Evolutionary conservation across 2,797 vertebrate genomes (phyloP).

Genomic region (Babyrousa celebensis): DNA sequence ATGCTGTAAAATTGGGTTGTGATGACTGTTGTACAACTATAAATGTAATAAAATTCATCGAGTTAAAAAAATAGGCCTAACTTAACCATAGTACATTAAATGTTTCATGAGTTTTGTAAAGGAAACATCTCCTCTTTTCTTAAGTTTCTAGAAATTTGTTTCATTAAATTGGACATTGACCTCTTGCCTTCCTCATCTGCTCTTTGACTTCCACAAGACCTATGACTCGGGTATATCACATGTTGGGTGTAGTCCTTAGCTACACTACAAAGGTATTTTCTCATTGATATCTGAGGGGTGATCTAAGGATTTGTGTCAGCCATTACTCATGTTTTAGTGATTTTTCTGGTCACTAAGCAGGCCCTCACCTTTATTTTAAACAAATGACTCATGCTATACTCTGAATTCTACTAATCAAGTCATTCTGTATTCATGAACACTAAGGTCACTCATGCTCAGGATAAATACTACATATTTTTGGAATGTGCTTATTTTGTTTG

Average conservation of each 20-base stretch:
- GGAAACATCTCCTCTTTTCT: background rate
- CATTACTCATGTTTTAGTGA: background rate
- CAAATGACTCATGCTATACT: background rate
- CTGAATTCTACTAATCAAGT: conserved; percentile 24
- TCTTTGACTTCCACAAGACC: background rate
- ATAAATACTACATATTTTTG: background rate
- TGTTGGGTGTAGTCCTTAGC: background rate
- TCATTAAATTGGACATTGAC: background rate
- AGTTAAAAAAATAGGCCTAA: background rate
- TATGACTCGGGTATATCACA: background rate
- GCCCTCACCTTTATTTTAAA: conserved; percentile 15
- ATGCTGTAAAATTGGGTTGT: no score
- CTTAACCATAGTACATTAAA: background rate
- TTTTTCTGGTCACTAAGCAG: conserved; percentile 20
- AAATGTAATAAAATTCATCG: no score
- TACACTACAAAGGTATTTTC: background rate
- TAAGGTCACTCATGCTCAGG: background rate
- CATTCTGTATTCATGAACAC: background rate
- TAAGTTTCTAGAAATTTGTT: background rate
- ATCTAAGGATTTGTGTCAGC: background rate
- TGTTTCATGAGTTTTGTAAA: conserved; percentile 20
- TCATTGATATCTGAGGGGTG: background rate
- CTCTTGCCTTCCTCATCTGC: background rate
- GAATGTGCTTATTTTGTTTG: background rate
- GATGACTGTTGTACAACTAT: no score